phyloP scores from a whole-genome alignment of 2,113 vertebrate species.

The Erpornis zantholeuca region DNA sequence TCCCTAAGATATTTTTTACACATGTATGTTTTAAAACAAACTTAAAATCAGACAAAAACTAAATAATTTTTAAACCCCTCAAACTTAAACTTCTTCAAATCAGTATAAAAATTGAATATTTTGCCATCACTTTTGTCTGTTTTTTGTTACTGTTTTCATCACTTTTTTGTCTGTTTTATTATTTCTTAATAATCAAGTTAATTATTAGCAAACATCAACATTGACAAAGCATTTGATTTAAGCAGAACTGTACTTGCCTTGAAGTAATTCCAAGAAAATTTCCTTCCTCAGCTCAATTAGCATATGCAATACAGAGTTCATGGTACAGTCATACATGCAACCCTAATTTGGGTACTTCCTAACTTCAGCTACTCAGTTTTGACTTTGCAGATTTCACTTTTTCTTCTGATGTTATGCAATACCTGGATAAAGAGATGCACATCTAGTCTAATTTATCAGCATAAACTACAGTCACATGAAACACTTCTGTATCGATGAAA shows the following conservation, averaged over 20 bases:
- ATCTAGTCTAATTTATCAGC: not conserved
- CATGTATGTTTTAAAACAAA: not conserved
- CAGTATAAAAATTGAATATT: not conserved
- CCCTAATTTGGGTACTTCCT: not conserved
- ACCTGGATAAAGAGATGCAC: not conserved
- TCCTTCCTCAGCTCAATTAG: not conserved
- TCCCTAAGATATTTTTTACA: not conserved
- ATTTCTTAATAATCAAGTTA: not conserved
- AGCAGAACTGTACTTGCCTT: not conserved
- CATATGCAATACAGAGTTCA: not conserved
- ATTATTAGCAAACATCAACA: slow-evolving; percentile 9
- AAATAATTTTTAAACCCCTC: not conserved
- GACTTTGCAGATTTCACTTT: not conserved
- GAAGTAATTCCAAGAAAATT: slow-evolving; percentile 1
- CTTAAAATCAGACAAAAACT: not conserved
- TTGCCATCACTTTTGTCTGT: not conserved
- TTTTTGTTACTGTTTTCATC: no score
- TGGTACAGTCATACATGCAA: not conserved
- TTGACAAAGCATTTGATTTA: not conserved
- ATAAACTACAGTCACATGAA: not conserved
- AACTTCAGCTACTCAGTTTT: not conserved
- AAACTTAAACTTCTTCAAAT: not conserved
- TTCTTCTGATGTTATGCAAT: not conserved
- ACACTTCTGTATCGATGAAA: not conserved
- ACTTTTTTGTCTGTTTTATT: not conserved